Conservation (phyloP, 2,888 invertebrate species). For the Orchestes rusci region DNA sequence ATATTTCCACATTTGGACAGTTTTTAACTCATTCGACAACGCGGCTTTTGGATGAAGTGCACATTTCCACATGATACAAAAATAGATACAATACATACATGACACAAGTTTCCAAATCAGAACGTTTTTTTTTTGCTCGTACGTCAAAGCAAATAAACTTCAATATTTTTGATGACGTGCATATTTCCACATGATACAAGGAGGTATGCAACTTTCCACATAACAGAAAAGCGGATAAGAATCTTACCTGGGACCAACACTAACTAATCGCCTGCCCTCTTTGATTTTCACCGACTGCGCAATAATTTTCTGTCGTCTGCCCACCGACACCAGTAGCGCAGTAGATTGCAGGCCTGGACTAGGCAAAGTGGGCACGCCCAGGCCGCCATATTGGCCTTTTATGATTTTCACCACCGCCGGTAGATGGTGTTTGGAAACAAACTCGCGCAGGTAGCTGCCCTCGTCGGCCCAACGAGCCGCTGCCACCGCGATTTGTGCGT, state of each 20-base stretch:
- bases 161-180: too few relatives aligned
- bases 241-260: constrained; percentile 23
- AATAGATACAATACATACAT: too few relatives aligned
- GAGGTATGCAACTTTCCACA: too few relatives aligned
- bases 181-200: too few relatives aligned
- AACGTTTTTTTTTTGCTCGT: too few relatives aligned
- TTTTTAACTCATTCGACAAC: too few relatives aligned
- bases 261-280: constrained; percentile 56
- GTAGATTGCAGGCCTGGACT: constrained; percentile 82
- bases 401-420: constrained; percentile 87
- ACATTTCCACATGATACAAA: too few relatives aligned
- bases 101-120: too few relatives aligned
- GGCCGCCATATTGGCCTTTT: constrained; percentile 87
- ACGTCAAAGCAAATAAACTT: too few relatives aligned
- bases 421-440: constrained; percentile 61
- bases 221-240: too few relatives aligned
- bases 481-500: constrained; percentile 83
- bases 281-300: constrained; percentile 87
- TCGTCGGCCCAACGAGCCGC: constrained; percentile 73
- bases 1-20: too few relatives aligned
- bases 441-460: constrained; percentile 65
- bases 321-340: constrained; percentile 77
- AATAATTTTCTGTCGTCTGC: constrained; percentile 77
- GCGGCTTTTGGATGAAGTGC: too few relatives aligned
- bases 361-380: constrained; percentile 83